These are phyloP conservation scores for Epinephelus moara DNA, from an alignment of 2,113 vertebrate genomes.

Conservation along the genomic window DNA sequence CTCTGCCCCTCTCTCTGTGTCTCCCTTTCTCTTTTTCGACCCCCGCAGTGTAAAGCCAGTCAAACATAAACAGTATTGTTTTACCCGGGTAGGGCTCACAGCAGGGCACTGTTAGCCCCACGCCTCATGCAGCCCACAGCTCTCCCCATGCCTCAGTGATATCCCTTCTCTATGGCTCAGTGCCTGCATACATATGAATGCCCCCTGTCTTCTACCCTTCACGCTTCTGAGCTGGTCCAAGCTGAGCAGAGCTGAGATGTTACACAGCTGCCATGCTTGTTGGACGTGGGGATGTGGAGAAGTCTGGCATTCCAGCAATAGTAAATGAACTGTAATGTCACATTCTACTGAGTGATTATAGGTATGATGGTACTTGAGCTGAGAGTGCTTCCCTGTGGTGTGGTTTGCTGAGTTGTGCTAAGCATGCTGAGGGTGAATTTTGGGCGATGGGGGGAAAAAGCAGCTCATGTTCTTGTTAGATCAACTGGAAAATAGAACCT, in stretches of 20 bases:
- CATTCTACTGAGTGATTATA: constrained; percentile 59
- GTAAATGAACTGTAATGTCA: constrained; percentile 61
- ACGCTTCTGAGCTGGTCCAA: constrained; percentile 68
- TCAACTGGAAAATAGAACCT: constrained; percentile 47
- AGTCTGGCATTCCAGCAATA: constrained; percentile 23
- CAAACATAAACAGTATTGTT: constrained; percentile 82
- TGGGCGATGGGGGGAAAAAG: background rate
- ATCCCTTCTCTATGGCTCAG: constrained; percentile 72
- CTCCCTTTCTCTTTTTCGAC: constrained; percentile 36
- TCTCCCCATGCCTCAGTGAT: constrained; percentile 74
- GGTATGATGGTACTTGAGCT: constrained; percentile 52
- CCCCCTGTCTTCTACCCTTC: constrained; percentile 75
- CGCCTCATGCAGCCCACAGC: constrained; percentile 70
- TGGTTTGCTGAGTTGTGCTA: constrained; percentile 40
- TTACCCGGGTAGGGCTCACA: constrained; percentile 78
- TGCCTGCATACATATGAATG: constrained; percentile 78
- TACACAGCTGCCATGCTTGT: constrained; percentile 54
- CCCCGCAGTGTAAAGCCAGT: constrained; percentile 76
- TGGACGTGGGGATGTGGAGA: constrained; percentile 25
- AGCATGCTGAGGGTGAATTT: constrained; percentile 47
- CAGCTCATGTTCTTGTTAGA: constrained; percentile 24
- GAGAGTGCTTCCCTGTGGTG: constrained; percentile 45
- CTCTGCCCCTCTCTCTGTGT: constrained; percentile 9
- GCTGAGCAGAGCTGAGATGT: constrained; percentile 62
- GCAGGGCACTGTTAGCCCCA: constrained; percentile 72